These are phyloP conservation scores for Gouania willdenowi DNA, from an alignment of 2,797 vertebrate species.

Conservation along the genomic window DNA sequence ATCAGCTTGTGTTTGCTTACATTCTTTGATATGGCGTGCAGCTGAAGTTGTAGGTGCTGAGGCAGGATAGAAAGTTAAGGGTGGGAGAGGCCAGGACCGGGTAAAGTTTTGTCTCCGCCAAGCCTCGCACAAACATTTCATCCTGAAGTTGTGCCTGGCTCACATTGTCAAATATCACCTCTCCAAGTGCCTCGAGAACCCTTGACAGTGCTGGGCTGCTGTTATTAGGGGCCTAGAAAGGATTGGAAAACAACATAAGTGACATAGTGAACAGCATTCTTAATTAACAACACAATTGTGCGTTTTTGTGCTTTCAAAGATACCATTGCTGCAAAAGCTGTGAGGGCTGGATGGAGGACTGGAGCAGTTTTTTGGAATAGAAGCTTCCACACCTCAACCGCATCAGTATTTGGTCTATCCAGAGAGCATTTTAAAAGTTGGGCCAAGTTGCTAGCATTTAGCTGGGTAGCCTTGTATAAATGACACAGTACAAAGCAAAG, in stretches of 20 bases:
- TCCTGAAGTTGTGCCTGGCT: constrained; percentile 20
- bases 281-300: too few relatives aligned
- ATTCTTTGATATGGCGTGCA: constrained; percentile 40
- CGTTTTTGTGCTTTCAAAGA: background rate
- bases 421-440: constrained; percentile 37
- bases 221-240: constrained; percentile 10
- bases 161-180: constrained; percentile 31
- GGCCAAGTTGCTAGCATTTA: constrained; percentile 12
- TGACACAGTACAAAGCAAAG: too few relatives aligned
- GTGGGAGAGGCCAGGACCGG: constrained; percentile 41
- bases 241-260: background rate
- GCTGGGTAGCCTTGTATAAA: constrained; percentile 14
- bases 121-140: constrained; percentile 9
- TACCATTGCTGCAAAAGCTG: constrained; percentile 22
- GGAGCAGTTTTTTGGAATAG: constrained; percentile 22
- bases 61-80: constrained; percentile 36
- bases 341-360: constrained; percentile 31
- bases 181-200: constrained; percentile 43
- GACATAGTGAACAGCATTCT: background rate
- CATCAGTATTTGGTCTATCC: background rate
- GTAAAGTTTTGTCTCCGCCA: constrained; percentile 29
- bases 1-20: too few relatives aligned
- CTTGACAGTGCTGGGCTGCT: constrained; percentile 1
- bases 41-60: constrained; percentile 45
- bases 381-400: constrained; percentile 30